phyloP scores from a whole-genome alignment of 2,888 invertebrate species.

The Phortica magna region DNA sequence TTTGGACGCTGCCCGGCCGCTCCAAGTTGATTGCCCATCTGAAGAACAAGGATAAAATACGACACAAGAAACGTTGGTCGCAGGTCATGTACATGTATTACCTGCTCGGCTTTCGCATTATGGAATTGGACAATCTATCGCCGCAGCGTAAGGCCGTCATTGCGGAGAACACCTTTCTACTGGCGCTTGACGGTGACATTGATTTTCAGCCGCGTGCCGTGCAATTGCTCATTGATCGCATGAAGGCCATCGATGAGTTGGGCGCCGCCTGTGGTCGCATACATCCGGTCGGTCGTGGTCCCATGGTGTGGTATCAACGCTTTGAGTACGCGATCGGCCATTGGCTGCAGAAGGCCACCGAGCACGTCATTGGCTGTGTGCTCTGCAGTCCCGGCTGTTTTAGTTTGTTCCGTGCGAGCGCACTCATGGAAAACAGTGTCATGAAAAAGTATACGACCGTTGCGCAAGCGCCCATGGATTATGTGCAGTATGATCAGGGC shows the following conservation, averaged over 20 bases:
- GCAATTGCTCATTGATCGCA: slow-evolving; percentile 87
- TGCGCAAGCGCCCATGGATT: slow-evolving; percentile 88
- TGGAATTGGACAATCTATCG: slow-evolving; percentile 80
- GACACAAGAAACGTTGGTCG: slow-evolving; percentile 95
- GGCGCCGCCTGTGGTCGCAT: slow-evolving; percentile 94
- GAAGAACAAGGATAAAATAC: slow-evolving; percentile 92
- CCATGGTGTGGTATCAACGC: slow-evolving; percentile 91
- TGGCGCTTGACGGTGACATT: slow-evolving; percentile 93
- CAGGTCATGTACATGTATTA: slow-evolving; percentile 98
- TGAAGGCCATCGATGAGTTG: slow-evolving; percentile 89
- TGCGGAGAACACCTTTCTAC: slow-evolving; percentile 89
- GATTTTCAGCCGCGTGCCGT: slow-evolving; percentile 91
- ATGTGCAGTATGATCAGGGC: slow-evolving; percentile 96
- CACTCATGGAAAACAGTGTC: slow-evolving; percentile 93
- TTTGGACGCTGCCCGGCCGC: slow-evolving; percentile 91
- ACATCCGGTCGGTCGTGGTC: slow-evolving; percentile 90
- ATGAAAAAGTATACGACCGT: slow-evolving; percentile 92
- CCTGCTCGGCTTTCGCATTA: slow-evolving; percentile 88
- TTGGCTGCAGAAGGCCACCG: slow-evolving; percentile 95
- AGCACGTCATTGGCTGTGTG: slow-evolving; percentile 93
- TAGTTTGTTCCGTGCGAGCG: slow-evolving; percentile 91
- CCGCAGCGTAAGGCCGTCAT: slow-evolving; percentile 81
- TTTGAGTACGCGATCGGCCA: slow-evolving; percentile 96
- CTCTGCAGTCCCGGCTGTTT: slow-evolving; percentile 96
- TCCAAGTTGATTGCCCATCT: slow-evolving; percentile 91